Percentiles rank a stretch among this genome's conserved stretches.
Conservation (phyloP, 2,888 invertebrate species). For the Limnephilus auricula region DNA sequence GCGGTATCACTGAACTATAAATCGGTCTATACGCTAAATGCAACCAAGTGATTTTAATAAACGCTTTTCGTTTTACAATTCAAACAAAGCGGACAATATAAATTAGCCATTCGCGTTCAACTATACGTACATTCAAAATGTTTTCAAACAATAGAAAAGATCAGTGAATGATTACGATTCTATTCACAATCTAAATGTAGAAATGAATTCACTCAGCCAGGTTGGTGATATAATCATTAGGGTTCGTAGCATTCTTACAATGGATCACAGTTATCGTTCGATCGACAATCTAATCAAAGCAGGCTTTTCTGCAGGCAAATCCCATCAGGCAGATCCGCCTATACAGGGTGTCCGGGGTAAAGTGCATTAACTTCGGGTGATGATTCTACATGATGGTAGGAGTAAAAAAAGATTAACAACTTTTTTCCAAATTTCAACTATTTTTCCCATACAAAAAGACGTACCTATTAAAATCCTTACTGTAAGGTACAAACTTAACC, state of each 20-base stretch:
- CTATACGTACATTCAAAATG: neutral
- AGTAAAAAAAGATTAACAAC: no score
- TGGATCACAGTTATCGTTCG: neutral
- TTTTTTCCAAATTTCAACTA: no score
- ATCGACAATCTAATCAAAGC: neutral
- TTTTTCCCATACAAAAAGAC: no score
- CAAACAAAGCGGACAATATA: neutral
- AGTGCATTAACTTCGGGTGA: no score
- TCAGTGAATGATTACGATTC: neutral
- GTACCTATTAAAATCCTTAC: no score
- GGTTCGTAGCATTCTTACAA: neutral
- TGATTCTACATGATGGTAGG: no score
- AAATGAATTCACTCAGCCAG: neutral
- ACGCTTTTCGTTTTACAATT: neutral
- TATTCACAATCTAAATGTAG: neutral
- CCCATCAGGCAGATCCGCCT: no score
- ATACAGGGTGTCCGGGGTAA: no score
- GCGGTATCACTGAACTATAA: neutral
- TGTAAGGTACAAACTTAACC: no score
- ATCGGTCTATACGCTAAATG: neutral
- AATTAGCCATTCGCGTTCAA: neutral
- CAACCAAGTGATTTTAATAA: neutral
- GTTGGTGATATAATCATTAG: neutral
- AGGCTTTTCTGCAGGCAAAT: neutral
- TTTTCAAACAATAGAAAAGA: neutral